phyloP scores from a whole-genome alignment of 2,888 invertebrate genomes.

The Tenthredo livida region DNA sequence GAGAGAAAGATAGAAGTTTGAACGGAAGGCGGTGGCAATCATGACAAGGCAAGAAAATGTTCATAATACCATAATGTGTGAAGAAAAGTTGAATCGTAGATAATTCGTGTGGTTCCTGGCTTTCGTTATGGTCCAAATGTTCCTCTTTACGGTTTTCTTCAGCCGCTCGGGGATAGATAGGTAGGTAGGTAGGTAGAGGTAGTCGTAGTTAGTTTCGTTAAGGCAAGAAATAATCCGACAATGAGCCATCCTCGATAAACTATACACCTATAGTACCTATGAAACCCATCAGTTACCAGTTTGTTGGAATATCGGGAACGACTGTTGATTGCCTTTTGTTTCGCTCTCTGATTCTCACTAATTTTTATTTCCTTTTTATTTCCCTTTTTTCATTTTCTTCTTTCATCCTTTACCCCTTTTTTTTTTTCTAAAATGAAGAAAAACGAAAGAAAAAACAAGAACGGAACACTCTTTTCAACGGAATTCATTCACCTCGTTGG shows the following conservation, averaged over 20 bases:
- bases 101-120: slow-evolving; percentile 65
- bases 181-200: neutral
- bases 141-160: slow-evolving; percentile 63
- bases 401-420: slow-evolving; percentile 11
- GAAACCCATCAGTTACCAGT: slow-evolving; percentile 17
- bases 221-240: slow-evolving; percentile 33
- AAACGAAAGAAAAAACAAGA: neutral
- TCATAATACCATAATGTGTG: slow-evolving; percentile 75
- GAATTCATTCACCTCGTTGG: neutral
- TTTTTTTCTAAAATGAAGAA: neutral
- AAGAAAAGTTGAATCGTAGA: slow-evolving; percentile 70
- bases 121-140: slow-evolving; percentile 71
- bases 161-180: neutral
- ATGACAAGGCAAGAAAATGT: slow-evolving; percentile 75
- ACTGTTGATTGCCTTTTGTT: slow-evolving; percentile 34
- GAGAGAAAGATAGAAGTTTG: slow-evolving; percentile 53
- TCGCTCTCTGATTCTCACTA: slow-evolving; percentile 33
- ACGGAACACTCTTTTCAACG: neutral
- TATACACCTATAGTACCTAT: neutral
- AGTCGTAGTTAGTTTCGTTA: slow-evolving; percentile 22
- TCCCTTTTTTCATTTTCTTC: neutral
- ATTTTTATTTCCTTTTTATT: neutral
- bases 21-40: slow-evolving; percentile 61
- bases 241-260: slow-evolving; percentile 43
- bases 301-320: neutral